These are phyloP conservation scores for Darevskia mixta DNA, from an alignment of 2,797 vertebrate species.

Conservation along the genomic window DNA sequence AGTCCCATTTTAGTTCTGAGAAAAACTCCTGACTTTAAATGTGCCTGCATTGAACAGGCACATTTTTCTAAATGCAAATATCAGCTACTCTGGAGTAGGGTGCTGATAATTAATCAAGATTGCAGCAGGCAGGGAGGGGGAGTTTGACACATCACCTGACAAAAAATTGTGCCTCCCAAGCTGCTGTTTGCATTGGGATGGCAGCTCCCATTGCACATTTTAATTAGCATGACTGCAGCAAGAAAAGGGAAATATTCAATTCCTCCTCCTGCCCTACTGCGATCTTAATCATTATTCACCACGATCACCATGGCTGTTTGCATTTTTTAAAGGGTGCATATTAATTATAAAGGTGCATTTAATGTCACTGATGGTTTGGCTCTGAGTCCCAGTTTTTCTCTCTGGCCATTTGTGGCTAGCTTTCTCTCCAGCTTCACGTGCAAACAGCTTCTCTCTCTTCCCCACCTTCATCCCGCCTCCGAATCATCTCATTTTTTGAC, in stretches of 20 bases:
- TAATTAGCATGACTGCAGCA: not conserved
- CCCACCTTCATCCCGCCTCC: not conserved
- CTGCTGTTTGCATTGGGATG: not conserved
- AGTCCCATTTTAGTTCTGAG: not conserved
- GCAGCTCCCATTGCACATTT: not conserved
- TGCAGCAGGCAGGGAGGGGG: not conserved
- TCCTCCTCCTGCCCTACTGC: too few relatives aligned
- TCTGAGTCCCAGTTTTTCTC: not conserved
- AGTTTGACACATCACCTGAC: not conserved
- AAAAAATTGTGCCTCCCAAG: not conserved
- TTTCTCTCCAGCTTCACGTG: too few relatives aligned
- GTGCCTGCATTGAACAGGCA: not conserved
- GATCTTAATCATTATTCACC: not conserved
- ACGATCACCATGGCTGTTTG: not conserved
- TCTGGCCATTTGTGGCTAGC: not conserved
- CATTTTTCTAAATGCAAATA: not conserved
- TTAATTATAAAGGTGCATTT: not conserved
- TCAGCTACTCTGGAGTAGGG: not conserved
- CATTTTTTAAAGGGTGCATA: not conserved
- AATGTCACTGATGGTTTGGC: not conserved
- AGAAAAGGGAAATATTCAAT: not conserved
- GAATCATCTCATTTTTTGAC: not conserved
- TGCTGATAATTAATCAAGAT: not conserved
- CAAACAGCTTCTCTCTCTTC: not conserved
- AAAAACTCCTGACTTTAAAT: not conserved